Base-by-base conservation (phyloP, 2,888 invertebrate genomes). In the Phasia obesa region DNA sequence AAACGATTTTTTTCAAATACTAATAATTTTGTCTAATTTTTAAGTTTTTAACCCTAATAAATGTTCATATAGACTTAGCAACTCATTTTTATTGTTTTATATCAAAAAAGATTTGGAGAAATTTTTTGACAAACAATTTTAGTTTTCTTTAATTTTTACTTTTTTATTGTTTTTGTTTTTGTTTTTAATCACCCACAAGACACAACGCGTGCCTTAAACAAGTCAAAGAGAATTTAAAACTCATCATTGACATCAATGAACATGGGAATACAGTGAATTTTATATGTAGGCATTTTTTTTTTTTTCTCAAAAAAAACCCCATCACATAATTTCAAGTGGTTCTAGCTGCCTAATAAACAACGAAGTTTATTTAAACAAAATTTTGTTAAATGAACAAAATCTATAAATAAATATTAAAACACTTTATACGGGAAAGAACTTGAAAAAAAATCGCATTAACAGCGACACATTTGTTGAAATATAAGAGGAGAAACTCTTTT, bases 171-270 rank as follows among this genome's bases (percentile, higher is more conserved):
- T n/a, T n/a, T n/a, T n/a, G n/a, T n/a, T n/a, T n/a, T 57, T 19
- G 15, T 65, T 15, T 64, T 51, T 70, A 70, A 65, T 78, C 78
- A 65, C 59, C 70, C 78, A 55, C 74, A 47, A 38, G 38, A 49
- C 6, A 76, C 49, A 79, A 76, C 83, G 71, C 83, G 83, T 83
- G 83, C 83, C 83, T 73, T 51, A 42, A 71, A 67, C 79, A 60
- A 57, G 60, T 62, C 71, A 62, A 79, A 83, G 71, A 75, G 83
- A 71, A 79, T 79, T 83, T 83, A 73, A 15, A 57, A 60, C 59
- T 55, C 49, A 75, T 42, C 55, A 44, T 42, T 25, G 35, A 23
- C 23, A 5, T 69, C 19, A 17, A 23, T n/a, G 17, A n/a, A 47
- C 0, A 47, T n/a, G 4, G 0, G 2, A 7, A 35, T 3, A 5